Percentiles rank a stretch among this genome's conserved stretches.
These are phyloP conservation scores for Dendroctonus ponderosae DNA, from an alignment of 1,140 invertebrate genomes.

Conservation along the genomic window DNA sequence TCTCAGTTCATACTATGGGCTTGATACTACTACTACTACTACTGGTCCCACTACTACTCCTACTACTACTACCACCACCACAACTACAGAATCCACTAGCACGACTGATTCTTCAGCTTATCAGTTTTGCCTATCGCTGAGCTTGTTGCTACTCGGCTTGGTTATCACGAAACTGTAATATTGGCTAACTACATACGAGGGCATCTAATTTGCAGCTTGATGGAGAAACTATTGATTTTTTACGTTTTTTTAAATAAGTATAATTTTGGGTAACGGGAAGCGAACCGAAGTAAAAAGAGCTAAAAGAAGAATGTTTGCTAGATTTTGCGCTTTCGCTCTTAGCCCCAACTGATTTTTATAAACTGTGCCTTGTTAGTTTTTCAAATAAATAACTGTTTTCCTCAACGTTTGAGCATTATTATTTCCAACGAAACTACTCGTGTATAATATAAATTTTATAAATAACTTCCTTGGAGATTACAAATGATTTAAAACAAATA, in stretches of 20 bases:
- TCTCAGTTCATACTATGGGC: slow-evolving; percentile 7
- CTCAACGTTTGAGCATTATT: no score
- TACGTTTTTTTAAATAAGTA: neutral
- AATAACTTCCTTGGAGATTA: no score
- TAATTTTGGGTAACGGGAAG: neutral
- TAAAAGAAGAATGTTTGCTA: neutral
- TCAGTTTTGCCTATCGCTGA: neutral
- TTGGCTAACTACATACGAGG: neutral
- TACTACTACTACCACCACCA: slow-evolving; percentile 6
- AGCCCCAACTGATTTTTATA: no score
- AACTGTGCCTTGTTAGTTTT: no score
- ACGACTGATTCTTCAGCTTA: neutral
- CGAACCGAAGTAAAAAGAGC: neutral
- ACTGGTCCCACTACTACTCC: neutral
- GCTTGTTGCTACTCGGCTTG: neutral
- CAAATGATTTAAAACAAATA: no score
- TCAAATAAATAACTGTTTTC: no score
- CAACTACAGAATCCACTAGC: neutral
- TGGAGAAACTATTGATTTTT: neutral
- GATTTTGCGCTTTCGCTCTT: no score
- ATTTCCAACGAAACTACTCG: no score
- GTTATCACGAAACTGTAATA: neutral
- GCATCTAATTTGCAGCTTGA: neutral
- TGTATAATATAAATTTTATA: no score
- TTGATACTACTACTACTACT: slow-evolving; percentile 5